Base-by-base conservation (phyloP, 2,113 vertebrate species). In the Excalfactoria chinensis region DNA sequence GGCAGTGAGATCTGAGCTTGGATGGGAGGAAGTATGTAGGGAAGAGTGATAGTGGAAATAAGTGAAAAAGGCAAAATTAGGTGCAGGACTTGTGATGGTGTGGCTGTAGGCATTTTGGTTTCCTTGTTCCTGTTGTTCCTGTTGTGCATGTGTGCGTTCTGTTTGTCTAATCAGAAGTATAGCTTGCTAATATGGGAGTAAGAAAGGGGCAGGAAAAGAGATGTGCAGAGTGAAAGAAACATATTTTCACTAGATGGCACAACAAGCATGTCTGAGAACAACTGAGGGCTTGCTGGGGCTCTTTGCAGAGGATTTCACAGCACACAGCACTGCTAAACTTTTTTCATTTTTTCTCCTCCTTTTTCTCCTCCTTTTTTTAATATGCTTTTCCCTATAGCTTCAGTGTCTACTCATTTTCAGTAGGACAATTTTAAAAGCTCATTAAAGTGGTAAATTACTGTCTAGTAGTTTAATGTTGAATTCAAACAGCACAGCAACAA, bases 231-330 rank as follows among this genome's bases (percentile, higher is more conserved):
- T 2, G 51, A 14, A 15, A 41, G 59, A 9, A 1, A 2, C 28
- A 41, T 9, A n/a, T 49, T 49, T 68, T 72, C 96, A 40, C 64
- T 75, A 93, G 96, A 7, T 78, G 95, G 89, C 88, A 59, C 37
- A 18, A 13, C 37, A 6, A 34, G 86, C 73, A 5, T 30, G 6
- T 20, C 49, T 25, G 62, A 78, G 66, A 26, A 43, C 51, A 4
- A 9, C 13, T 1, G 9, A 11, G 17, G 7, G 9, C 28, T 21
- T 34, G 37, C 19, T 23, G 23, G 5, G 5, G 3, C 4, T 13
- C 21, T n/a, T 23, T 35, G 35, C 23, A 4, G 9, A 6, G 34
- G 14, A 11, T 58, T 26, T 34, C 28, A 4, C 63, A 26, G 16
- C 12, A 9, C 28, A 0, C 7, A 30, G 56, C 14, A 4, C 25